Evolutionary conservation across 2,888 invertebrate genomes (phyloP).

Genomic region (Encarsia formosa): DNA sequence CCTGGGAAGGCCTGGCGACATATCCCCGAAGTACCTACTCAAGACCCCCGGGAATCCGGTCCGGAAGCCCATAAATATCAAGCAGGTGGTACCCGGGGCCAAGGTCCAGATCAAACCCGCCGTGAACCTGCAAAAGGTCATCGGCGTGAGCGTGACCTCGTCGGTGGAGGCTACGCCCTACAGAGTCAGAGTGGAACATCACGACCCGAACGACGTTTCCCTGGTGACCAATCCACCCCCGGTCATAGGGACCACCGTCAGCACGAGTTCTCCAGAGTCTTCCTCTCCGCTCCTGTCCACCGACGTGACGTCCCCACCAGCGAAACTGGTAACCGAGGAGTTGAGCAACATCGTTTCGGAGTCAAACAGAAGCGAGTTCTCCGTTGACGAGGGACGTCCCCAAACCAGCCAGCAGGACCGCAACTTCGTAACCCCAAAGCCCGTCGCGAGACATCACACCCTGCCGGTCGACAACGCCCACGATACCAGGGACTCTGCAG

Average conservation of each 20-base stretch:
- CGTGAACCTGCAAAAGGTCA: constrained; percentile 44
- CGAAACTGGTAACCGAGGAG: constrained; percentile 47
- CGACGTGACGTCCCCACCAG: constrained; percentile 21
- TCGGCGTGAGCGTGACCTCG: constrained; percentile 59
- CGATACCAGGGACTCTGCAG: constrained; percentile 27
- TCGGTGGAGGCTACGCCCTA: constrained; percentile 59
- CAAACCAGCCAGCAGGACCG: constrained; percentile 50
- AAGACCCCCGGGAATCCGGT: constrained; percentile 12
- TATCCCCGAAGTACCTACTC: constrained; percentile 30
- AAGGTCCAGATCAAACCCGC: constrained; percentile 18
- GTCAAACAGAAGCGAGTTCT: constrained; percentile 58
- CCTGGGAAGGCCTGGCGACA: constrained; percentile 35
- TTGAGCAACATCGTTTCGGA: constrained; percentile 54
- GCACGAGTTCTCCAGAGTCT: constrained; percentile 18
- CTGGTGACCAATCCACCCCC: constrained; percentile 33
- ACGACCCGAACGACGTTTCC: constrained; percentile 35
- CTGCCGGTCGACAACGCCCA: constrained; percentile 7
- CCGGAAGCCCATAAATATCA: constrained; percentile 12
- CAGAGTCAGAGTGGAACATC: constrained; percentile 47
- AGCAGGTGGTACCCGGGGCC: constrained; percentile 12
- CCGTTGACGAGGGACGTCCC: constrained; percentile 58
- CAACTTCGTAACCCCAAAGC: constrained; percentile 37
- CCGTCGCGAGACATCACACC: constrained; percentile 24
- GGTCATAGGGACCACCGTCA: constrained; percentile 21
- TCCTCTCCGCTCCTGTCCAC: constrained; percentile 26